Conservation (phyloP, 1,140 invertebrate genomes). For the Aphis gossypii region DNA sequence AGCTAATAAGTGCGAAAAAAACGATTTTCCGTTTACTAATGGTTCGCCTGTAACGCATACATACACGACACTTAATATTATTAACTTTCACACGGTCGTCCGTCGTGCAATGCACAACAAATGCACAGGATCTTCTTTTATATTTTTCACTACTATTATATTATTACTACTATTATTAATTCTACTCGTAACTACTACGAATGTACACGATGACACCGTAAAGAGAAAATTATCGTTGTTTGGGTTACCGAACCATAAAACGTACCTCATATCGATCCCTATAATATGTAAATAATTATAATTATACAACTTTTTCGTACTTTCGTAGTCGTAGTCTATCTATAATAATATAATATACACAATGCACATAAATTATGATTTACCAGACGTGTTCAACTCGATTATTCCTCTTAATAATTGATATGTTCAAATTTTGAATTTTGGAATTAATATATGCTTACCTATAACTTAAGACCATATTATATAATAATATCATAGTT, state of each 20-base stretch:
- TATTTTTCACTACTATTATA: not conserved
- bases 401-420: not conserved
- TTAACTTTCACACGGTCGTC: slow-evolving; percentile 37
- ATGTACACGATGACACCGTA: not conserved
- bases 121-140: not conserved
- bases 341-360: not conserved
- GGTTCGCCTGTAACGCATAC: not conserved
- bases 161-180: not conserved
- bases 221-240: not conserved
- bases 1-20: slow-evolving; percentile 18
- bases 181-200: not conserved
- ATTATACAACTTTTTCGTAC: not conserved
- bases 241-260: not conserved
- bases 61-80: not conserved
- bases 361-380: not conserved
- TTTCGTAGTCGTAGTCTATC: not conserved
- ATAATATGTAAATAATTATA: not conserved
- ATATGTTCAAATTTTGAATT: not conserved
- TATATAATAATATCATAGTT: no score
- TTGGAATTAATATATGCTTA: not conserved
- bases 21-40: slow-evolving; percentile 17
- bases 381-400: not conserved
- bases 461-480: no score
- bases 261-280: not conserved
- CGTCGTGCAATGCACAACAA: not conserved